Base-by-base conservation (phyloP, 2,888 invertebrate genomes). In the Apotomis betuletana region DNA sequence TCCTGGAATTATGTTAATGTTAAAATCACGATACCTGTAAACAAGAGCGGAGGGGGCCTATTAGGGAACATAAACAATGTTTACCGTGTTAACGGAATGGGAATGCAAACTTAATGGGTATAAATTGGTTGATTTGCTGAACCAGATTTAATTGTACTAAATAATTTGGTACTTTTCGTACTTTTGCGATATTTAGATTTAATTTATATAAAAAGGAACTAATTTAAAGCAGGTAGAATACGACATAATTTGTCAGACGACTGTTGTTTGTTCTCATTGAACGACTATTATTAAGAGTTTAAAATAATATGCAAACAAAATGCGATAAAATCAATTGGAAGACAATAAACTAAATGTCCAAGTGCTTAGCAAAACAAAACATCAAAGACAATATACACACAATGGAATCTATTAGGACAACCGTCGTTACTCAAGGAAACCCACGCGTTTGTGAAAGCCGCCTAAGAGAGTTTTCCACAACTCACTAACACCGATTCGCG, bases 381-480 rank as follows among this genome's bases (percentile, higher is more conserved):
- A 62, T 71, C 62, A 59, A 72, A 68, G 58, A 58, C 58, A 57
- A 75, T 70, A 80, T 85, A 82, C 63, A 59, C 63, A 72, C 81
- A 85, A 84, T 82, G 79, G 79, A 85, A 83, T 83, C 80, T 84
- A 85, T 84, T 82, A 83, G 79, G 77, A 77, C 76, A 74, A 77
- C 77, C 79, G 77, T 81, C 80, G 80, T 79, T 83, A 85, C 86
- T 86, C 83, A 84, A 85, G 86, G 87, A 90, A 90, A 89, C 85
- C 82, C 84, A 82, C 80, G 79, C 79, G 84, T 81, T 83, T 89
- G 88, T 92, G 91, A 85, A 92, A 85, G 86, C 90, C 84, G 83
- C 91, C 88, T 91, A 87, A 88, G 86, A 90, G 91, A 91, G 89
- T 92, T 92, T 93, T 92, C 91, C 88, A 92, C 92, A 89, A 91